Base-by-base conservation (phyloP, 1,140 invertebrate species). In the Lithobius niger region DNA sequence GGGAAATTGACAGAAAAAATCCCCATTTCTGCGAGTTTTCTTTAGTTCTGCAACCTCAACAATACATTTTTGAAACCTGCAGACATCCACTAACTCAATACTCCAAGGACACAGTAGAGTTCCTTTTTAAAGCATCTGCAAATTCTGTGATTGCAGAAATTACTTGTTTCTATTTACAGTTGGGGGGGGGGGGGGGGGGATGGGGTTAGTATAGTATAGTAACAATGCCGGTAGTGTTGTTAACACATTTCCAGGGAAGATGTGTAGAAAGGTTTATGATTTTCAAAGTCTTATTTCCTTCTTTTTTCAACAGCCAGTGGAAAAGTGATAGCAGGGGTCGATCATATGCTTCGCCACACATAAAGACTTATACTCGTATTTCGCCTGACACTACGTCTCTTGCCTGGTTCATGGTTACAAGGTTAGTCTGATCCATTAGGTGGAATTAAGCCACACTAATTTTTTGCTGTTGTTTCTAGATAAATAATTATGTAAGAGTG, bases 301-400 rank as follows among this genome's bases (percentile, higher is more conserved):
- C 50, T 56, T 36, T 65, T 60, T 62, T 58, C 64, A 71, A 74
- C 64, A 91, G 87, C 65, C 80, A 88, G 59, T 97, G 93, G 93
- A 83, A 80, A 64, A 80, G 85, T 4, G 77, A 79, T 42, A 68
- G 68, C 13, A 76, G 78, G 0, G 65, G 75, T 40, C 75, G 93
- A 55, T 79, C 80, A 42, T 70, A 76, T 59, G 89, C 89, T 1
- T 86, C 92, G 78, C 94, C 94, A 3, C 94, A 97, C 65, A 91
- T 97, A 45, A 97, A 97, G 71, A 82, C 82, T 0, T 98, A 97
- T 67, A 78, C 80, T 0, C 76, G 92, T 40, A 66, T 86, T 1
- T 86, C 86, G 0, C 81, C 74, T 56, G 83, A 77, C 71, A 65
- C 71, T 44, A 72, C 72, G 48, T 71, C 77, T 66, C 76, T 80